These are phyloP conservation scores for Micromys minutus DNA, from an alignment of 2,113 vertebrate species.

Conservation along the genomic window DNA sequence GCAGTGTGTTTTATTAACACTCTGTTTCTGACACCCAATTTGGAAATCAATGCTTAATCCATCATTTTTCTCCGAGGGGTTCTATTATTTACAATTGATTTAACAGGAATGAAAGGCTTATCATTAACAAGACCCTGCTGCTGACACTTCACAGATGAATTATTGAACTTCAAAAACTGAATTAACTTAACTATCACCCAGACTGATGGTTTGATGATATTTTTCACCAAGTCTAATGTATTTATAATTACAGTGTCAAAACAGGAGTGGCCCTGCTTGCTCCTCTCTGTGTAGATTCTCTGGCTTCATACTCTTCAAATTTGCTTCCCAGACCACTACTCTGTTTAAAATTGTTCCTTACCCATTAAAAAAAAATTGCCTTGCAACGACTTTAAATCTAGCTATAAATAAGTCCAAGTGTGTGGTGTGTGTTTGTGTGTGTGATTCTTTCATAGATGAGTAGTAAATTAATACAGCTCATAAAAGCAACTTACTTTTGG, in stretches of 20 bases:
- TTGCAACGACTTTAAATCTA: neutral
- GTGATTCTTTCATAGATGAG: neutral
- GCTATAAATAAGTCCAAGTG: neutral
- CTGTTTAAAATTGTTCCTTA: slow-evolving; percentile 22
- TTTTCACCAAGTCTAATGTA: slow-evolving; percentile 80
- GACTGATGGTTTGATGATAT: slow-evolving; percentile 85
- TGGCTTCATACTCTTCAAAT: slow-evolving; percentile 50
- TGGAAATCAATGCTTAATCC: slow-evolving; percentile 91
- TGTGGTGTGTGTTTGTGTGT: neutral
- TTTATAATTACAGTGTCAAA: slow-evolving; percentile 84
- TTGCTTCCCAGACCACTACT: slow-evolving; percentile 47
- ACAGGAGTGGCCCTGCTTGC: slow-evolving; percentile 61
- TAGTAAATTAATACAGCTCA: neutral
- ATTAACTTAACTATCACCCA: slow-evolving; percentile 89
- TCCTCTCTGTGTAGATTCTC: slow-evolving; percentile 1
- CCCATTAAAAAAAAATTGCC: neutral
- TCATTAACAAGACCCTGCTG: slow-evolving; percentile 88
- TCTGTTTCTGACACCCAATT: slow-evolving; percentile 87
- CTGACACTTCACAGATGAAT: slow-evolving; percentile 88
- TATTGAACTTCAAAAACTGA: slow-evolving; percentile 89
- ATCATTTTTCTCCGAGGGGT: slow-evolving; percentile 89
- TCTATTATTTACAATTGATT: slow-evolving; percentile 92
- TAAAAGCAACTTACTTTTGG: neutral
- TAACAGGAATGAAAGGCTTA: slow-evolving; percentile 89
- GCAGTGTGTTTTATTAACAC: slow-evolving; percentile 88